Percentiles rank a stretch among this genome's conserved stretches.
Evolutionary conservation across 92 coral and sea anemone species (phyloP).

Genomic region (Anthopleura xanthogrammica): DNA sequence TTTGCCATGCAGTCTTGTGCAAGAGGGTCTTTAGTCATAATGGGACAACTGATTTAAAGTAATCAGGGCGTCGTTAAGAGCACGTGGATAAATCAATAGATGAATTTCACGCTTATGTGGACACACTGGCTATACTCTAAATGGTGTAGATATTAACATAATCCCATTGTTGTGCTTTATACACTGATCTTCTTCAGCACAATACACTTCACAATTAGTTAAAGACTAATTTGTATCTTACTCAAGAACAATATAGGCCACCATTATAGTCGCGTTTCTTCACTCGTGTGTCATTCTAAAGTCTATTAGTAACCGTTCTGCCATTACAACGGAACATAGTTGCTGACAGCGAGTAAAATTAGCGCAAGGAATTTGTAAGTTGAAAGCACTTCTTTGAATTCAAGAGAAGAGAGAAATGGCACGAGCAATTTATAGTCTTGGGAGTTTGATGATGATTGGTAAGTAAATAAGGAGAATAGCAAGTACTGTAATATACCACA

Average conservation of each 20-base stretch:
- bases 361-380: background rate
- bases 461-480: background rate
- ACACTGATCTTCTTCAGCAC: background rate
- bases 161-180: background rate
- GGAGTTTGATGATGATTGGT: background rate
- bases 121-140: background rate
- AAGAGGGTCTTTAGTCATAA: background rate
- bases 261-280: background rate
- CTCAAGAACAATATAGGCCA: background rate
- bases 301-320: background rate
- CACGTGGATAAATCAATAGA: constrained; percentile 8
- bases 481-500: background rate
- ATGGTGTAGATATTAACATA: background rate
- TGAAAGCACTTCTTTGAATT: background rate
- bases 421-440: background rate
- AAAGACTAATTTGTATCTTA: background rate
- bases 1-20: too few relatives aligned
- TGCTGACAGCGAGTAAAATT: background rate
- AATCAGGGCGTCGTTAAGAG: constrained; percentile 1
- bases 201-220: background rate
- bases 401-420: background rate
- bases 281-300: background rate
- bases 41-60: background rate
- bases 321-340: background rate
- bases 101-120: background rate